Conservation (phyloP, 2,113 vertebrate genomes). For the Kryptolebias marmoratus region DNA sequence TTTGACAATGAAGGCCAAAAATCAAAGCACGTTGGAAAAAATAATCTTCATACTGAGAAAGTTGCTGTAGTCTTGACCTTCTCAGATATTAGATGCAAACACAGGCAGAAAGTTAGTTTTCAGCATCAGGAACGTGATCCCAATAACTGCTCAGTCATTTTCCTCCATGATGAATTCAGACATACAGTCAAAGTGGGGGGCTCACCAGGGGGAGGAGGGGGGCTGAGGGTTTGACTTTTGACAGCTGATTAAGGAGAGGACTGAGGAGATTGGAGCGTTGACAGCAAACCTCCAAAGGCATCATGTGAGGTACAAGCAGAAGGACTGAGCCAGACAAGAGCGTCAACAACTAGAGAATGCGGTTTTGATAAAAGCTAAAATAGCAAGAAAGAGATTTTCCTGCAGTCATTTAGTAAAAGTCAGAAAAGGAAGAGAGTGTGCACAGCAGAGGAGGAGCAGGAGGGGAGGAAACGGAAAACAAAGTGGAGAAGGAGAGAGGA, state of each 20-base stretch:
- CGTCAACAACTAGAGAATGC: slow-evolving; percentile 16
- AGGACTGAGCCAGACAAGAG: slow-evolving; percentile 13
- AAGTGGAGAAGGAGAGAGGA: slow-evolving; percentile 62
- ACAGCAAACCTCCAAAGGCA: slow-evolving; percentile 65
- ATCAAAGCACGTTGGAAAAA: too few species aligned
- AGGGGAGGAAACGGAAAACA: slow-evolving; percentile 55
- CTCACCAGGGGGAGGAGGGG: slow-evolving; percentile 25
- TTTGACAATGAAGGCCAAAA: too few species aligned
- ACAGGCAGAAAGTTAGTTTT: not conserved
- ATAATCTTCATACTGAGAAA: not conserved
- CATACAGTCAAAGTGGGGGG: not conserved
- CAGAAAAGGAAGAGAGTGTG: slow-evolving; percentile 24
- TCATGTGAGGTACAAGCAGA: slow-evolving; percentile 61
- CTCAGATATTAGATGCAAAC: not conserved
- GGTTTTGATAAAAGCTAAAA: slow-evolving; percentile 22
- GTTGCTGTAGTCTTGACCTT: not conserved
- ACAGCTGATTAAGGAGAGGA: slow-evolving; percentile 74
- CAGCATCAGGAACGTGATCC: not conserved
- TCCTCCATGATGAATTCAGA: slow-evolving; percentile 2
- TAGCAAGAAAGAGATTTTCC: slow-evolving; percentile 17
- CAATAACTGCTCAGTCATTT: too few species aligned
- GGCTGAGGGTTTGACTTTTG: slow-evolving; percentile 67
- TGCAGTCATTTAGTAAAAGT: slow-evolving; percentile 13
- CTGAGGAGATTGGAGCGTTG: slow-evolving; percentile 63
- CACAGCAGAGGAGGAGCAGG: slow-evolving; percentile 14